Percentiles rank a stretch among this genome's conserved stretches.
Evolutionary conservation across 2,797 vertebrate genomes (phyloP).

Genomic region (Erpetoichthys calabaricus): DNA sequence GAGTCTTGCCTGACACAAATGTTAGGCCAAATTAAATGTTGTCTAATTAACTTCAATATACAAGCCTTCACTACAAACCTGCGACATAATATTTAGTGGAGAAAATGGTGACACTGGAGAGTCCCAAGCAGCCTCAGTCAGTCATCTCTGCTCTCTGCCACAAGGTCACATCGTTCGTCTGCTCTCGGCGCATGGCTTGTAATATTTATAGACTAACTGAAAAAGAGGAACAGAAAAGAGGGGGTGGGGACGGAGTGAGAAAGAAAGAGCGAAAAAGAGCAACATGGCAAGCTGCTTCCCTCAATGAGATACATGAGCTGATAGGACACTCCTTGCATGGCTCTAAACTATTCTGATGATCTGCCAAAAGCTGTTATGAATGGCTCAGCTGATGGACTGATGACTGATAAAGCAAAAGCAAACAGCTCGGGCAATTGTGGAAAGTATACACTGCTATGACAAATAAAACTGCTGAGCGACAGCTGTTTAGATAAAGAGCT

Average conservation of each 20-base stretch:
- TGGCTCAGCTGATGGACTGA: slow-evolving; percentile 41
- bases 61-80: slow-evolving; percentile 30
- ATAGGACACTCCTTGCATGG: slow-evolving; percentile 38
- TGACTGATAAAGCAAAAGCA: slow-evolving; percentile 41
- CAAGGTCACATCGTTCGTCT: slow-evolving; percentile 30
- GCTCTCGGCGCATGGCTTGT: slow-evolving; percentile 18
- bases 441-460: slow-evolving; percentile 41
- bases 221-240: too few species aligned
- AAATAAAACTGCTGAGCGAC: slow-evolving; percentile 45
- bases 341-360: slow-evolving; percentile 42
- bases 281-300: slow-evolving; percentile 58
- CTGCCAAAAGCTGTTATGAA: slow-evolving; percentile 56
- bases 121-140: slow-evolving; percentile 16
- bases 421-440: slow-evolving; percentile 36
- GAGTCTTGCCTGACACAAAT: slow-evolving; percentile 46
- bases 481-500: slow-evolving; percentile 48
- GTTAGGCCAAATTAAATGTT: slow-evolving; percentile 52
- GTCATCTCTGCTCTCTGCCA: slow-evolving; percentile 39
- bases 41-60: slow-evolving; percentile 52
- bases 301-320: slow-evolving; percentile 48
- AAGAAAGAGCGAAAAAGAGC: slow-evolving; percentile 24
- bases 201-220: slow-evolving; percentile 45
- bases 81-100: slow-evolving; percentile 30
- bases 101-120: slow-evolving; percentile 13
- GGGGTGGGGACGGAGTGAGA: too few species aligned